These are phyloP conservation scores for Lonchura striata DNA, from an alignment of 2,113 vertebrate species.

Conservation along the genomic window DNA sequence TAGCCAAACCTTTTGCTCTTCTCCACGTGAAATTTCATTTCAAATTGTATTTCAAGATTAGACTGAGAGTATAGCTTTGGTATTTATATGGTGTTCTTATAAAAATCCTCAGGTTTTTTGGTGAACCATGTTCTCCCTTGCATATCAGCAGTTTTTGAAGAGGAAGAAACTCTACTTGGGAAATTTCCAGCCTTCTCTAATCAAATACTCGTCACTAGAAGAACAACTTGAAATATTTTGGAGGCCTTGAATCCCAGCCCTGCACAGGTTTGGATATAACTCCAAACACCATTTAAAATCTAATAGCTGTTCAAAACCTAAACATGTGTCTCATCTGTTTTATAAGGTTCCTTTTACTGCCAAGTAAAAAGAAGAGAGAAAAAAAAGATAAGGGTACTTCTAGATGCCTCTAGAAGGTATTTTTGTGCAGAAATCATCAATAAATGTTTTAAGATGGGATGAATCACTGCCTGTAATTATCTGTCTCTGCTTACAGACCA, in stretches of 20 bases:
- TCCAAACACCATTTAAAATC: not conserved
- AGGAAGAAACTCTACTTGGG: not conserved
- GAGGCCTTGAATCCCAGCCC: not conserved
- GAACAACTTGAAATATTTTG: not conserved
- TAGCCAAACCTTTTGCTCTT: not conserved
- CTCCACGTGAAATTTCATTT: not conserved
- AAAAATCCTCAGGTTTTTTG: not conserved
- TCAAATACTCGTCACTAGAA: not conserved
- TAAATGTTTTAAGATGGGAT: not conserved
- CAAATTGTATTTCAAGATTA: not conserved
- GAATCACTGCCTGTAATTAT: not conserved
- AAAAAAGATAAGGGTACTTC: not conserved
- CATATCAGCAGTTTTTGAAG: not conserved
- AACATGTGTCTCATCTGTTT: not conserved
- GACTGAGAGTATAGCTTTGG: not conserved
- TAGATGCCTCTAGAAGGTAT: not conserved
- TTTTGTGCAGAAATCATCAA: not conserved
- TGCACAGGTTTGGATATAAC: not conserved
- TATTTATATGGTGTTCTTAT: not conserved
- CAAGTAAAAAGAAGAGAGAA: not conserved
- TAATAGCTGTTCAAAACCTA: not conserved
- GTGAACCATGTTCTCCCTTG: not conserved
- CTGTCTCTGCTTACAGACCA: not conserved
- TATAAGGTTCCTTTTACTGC: not conserved
- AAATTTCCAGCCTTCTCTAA: not conserved